Conservation (phyloP, 2,797 vertebrate species). For the Zenarchopterus dispar region DNA sequence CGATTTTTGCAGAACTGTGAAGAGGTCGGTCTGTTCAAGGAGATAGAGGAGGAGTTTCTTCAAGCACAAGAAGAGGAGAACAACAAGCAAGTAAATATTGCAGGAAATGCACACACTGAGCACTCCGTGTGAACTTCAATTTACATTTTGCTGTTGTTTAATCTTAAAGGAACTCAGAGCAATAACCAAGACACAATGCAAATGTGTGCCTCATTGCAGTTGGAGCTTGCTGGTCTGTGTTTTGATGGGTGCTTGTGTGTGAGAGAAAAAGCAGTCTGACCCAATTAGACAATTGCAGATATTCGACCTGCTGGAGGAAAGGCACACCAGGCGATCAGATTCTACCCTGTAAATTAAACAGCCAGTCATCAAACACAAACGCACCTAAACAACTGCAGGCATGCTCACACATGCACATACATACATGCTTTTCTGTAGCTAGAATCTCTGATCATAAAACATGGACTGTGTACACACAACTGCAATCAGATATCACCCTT, state of each 20-base stretch:
- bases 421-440: slow-evolving; percentile 14
- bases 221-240: slow-evolving; percentile 16
- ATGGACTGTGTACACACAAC: background rate
- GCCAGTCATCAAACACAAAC: slow-evolving; percentile 31
- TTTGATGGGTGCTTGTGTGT: slow-evolving; percentile 47
- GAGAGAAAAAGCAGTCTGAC: slow-evolving; percentile 42
- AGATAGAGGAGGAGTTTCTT: slow-evolving; percentile 95
- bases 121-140: background rate
- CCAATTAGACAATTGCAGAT: slow-evolving; percentile 52
- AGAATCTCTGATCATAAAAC: slow-evolving; percentile 14
- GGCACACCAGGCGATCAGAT: slow-evolving; percentile 68
- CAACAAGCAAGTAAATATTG: slow-evolving; percentile 86
- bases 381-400: slow-evolving; percentile 1
- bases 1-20: slow-evolving; percentile 97
- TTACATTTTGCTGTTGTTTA: too few species aligned
- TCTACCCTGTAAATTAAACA: slow-evolving; percentile 62
- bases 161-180: background rate
- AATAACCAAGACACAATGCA: background rate
- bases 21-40: slow-evolving; percentile 96
- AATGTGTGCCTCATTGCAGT: background rate
- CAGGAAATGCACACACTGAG: background rate
- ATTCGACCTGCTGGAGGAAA: slow-evolving; percentile 70
- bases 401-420: slow-evolving; percentile 3
- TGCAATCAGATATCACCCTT: slow-evolving; percentile 14
- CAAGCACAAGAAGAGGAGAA: slow-evolving; percentile 91